Conservation (phyloP, 2,888 invertebrate genomes). For the Crematogaster levior region DNA sequence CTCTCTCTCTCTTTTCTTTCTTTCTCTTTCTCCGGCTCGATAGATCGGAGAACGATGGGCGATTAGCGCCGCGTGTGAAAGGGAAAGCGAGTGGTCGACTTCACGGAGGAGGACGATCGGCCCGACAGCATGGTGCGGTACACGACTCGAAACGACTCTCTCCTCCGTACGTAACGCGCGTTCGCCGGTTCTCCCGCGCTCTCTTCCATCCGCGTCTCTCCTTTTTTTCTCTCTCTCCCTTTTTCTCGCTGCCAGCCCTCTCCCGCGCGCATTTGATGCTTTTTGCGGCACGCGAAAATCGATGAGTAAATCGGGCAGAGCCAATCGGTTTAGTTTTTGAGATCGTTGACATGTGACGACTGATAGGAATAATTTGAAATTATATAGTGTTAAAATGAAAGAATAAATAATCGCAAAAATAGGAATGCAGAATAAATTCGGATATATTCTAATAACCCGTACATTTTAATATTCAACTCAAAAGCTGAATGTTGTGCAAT, state of each 20-base stretch:
- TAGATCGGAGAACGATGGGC: constrained; percentile 83
- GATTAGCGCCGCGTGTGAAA: constrained; percentile 85
- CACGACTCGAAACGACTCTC: constrained; percentile 79
- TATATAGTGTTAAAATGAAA: background rate
- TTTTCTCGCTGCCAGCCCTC: constrained; percentile 18
- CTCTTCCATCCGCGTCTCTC: constrained; percentile 56
- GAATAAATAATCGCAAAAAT: background rate
- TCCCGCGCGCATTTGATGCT: background rate
- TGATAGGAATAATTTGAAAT: background rate
- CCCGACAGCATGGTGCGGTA: constrained; percentile 66
- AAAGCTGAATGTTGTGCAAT: background rate
- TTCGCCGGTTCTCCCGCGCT: constrained; percentile 74
- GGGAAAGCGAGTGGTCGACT: constrained; percentile 82
- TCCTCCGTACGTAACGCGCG: constrained; percentile 80
- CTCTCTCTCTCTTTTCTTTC: constrained; percentile 22
- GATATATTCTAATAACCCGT: background rate
- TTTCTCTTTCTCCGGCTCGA: constrained; percentile 59
- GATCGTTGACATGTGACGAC: background rate
- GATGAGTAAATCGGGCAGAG: constrained; percentile 5
- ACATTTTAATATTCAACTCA: background rate
- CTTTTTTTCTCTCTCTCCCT: constrained; percentile 39
- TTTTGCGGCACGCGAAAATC: constrained; percentile 11
- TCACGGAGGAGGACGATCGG: constrained; percentile 79
- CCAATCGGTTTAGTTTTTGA: background rate
- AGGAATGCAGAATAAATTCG: background rate